Conservation (phyloP, 2,797 vertebrate genomes). For the Danio aesculapii region DNA sequence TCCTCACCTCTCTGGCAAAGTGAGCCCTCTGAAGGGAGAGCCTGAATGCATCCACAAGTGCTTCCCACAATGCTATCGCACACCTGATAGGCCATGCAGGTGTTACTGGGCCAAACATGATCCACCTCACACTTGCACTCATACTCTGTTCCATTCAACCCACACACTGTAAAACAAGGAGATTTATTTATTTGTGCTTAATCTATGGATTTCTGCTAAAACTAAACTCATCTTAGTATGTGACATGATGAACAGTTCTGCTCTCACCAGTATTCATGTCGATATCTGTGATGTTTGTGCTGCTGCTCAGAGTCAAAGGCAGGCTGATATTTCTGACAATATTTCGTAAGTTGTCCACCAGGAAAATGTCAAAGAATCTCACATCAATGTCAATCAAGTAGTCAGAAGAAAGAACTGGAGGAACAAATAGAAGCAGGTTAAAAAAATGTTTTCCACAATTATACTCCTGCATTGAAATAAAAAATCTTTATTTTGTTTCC, state of each 20-base stretch:
- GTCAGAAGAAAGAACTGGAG: not conserved
- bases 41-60: constrained; percentile 71
- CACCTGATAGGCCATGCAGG: constrained; percentile 45
- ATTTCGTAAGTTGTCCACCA: constrained; percentile 37
- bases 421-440: not conserved
- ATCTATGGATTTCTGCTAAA: too few species aligned
- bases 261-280: constrained; percentile 51
- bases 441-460: not conserved
- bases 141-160: constrained; percentile 2
- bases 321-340: constrained; percentile 20
- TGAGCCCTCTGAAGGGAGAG: constrained; percentile 66
- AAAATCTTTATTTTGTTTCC: too few species aligned
- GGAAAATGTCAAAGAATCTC: constrained; percentile 41
- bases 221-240: not conserved
- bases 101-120: not conserved
- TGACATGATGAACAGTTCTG: not conserved
- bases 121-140: too few species aligned
- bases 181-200: too few species aligned
- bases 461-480: too few species aligned
- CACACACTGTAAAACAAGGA: constrained; percentile 23
- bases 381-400: constrained; percentile 45
- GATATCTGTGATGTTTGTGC: too few species aligned
- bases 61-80: constrained; percentile 53
- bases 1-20: constrained; percentile 34
- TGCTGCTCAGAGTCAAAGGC: constrained; percentile 23